These are phyloP conservation scores for Galerucella pusilla DNA, from an alignment of 2,888 invertebrate species.

Conservation along the genomic window DNA sequence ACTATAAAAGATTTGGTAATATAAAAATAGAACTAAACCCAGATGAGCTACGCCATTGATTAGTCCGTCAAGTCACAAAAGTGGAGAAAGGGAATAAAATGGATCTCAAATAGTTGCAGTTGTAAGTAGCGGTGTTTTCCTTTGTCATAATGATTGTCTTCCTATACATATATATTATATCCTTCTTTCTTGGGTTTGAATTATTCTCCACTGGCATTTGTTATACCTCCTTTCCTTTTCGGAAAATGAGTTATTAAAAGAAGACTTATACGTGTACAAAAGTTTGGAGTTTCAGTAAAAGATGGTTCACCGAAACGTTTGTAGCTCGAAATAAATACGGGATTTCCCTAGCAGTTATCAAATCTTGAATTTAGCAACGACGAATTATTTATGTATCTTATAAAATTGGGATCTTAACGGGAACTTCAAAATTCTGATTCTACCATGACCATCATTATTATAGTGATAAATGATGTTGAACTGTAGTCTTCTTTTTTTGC, in stretches of 20 bases:
- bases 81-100: constrained; percentile 37
- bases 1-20: no score
- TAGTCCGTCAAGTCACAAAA: constrained; percentile 31
- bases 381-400: not conserved
- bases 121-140: constrained; percentile 40
- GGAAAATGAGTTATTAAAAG: constrained; percentile 40
- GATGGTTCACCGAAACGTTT: not conserved
- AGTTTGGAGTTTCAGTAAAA: constrained; percentile 11
- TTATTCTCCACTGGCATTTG: constrained; percentile 39
- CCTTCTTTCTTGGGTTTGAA: constrained; percentile 45
- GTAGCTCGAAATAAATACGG: not conserved
- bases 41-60: constrained; percentile 27
- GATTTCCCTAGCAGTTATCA: not conserved
- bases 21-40: not conserved
- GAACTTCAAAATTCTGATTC: no score
- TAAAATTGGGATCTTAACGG: no score
- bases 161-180: constrained; percentile 47
- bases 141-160: constrained; percentile 49
- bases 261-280: constrained; percentile 36
- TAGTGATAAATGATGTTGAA: no score
- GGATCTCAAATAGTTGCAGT: constrained; percentile 37
- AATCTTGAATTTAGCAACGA: no score
- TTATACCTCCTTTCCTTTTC: constrained; percentile 32
- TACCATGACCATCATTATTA: no score
- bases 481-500: no score